Percentiles rank a stretch among this genome's conserved stretches.
phyloP scores from a whole-genome alignment of 2,113 vertebrate species.

The Regulus satrapa region DNA sequence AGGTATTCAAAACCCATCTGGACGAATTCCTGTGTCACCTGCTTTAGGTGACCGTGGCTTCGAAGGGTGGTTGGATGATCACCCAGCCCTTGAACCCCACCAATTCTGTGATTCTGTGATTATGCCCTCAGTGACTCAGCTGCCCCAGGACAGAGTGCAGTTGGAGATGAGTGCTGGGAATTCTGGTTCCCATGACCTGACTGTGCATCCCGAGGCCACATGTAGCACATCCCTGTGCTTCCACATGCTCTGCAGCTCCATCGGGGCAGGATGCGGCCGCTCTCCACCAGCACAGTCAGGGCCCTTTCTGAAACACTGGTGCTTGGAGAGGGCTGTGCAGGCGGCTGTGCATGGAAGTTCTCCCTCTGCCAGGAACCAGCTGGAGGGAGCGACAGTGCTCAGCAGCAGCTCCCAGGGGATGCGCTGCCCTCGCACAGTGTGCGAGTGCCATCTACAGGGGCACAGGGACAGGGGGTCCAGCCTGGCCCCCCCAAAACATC shows the following conservation, averaged over 20 bases:
- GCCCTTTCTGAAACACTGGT: not conserved
- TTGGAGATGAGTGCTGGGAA: not conserved
- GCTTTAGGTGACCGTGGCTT: not conserved
- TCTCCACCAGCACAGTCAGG: not conserved
- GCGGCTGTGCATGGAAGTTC: not conserved
- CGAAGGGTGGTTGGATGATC: not conserved
- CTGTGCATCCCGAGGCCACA: not conserved
- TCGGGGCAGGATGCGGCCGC: not conserved
- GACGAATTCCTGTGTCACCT: not conserved
- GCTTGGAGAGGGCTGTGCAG: not conserved
- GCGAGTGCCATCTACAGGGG: conserved; percentile 62
- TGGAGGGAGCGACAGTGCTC: not conserved
- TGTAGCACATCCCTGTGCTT: not conserved
- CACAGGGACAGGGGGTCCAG: not conserved
- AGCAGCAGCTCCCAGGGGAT: not conserved
- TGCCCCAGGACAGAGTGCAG: not conserved
- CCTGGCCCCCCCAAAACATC: not conserved
- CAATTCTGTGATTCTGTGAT: not conserved
- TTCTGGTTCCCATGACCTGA: not conserved
- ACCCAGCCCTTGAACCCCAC: not conserved
- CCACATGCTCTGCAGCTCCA: not conserved
- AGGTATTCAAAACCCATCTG: not conserved
- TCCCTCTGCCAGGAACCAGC: not conserved
- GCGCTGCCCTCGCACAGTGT: not conserved
- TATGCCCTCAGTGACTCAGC: not conserved